A percentile compares a stretch with the other conserved stretches of the same genome.
These are phyloP conservation scores for Hemicordylus capensis DNA, from an alignment of 2,113 vertebrate genomes.

Conservation along the genomic window DNA sequence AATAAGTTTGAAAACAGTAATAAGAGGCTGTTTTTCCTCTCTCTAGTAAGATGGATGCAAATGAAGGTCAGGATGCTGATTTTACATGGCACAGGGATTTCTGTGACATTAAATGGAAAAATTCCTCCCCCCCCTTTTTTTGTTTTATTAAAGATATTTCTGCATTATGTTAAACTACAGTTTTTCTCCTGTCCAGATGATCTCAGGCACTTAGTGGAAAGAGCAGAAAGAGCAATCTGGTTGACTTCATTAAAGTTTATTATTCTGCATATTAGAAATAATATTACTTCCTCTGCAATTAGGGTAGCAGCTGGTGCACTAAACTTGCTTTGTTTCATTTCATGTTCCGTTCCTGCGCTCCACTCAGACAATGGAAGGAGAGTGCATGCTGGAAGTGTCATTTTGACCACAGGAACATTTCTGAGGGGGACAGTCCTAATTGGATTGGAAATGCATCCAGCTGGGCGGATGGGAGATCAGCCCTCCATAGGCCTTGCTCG, in stretches of 20 bases:
- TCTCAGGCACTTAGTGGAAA: conserved; percentile 8
- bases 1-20: background rate
- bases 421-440: conserved; percentile 87
- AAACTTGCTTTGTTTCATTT: conserved; percentile 2
- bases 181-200: background rate
- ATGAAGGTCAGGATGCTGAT: accelerated
- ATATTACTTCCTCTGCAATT: background rate
- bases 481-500: conserved; percentile 86
- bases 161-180: background rate
- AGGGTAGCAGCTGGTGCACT: background rate
- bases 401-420: conserved; percentile 95
- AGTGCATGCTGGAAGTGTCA: conserved; percentile 78
- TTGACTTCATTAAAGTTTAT: background rate
- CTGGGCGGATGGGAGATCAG: conserved; percentile 90
- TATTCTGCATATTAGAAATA: background rate
- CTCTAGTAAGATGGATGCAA: background rate
- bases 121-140: background rate
- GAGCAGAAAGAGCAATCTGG: background rate
- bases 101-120: background rate
- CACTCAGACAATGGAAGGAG: conserved; percentile 75
- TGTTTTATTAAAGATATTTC: background rate
- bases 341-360: conserved; percentile 9
- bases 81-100: background rate
- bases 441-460: conserved; percentile 81
- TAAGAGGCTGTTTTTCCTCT: background rate